Evolutionary conservation across 2,888 invertebrate species (phyloP), one percentile per base, ranked within the genome.

Genomic region (Drosophila birchii): DNA sequence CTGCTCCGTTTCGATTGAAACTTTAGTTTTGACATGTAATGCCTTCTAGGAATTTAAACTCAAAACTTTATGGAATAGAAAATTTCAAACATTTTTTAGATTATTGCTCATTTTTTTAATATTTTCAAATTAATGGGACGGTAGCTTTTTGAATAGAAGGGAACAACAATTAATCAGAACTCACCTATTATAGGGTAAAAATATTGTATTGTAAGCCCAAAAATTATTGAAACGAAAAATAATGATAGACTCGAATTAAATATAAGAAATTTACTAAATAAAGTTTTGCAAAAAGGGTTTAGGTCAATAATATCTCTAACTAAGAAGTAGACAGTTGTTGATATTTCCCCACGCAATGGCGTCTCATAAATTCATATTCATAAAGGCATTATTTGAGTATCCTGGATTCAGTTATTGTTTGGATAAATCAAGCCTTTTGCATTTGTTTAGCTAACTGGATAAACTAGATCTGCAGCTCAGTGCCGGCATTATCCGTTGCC

Each of bases 391-490:
- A 29, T 56, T 39, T 29, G 58, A 11, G n/a, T 8, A 18, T 20
- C 4, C 29, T 32, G 59, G 29, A 39, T 39, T 60, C 20, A 23
- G 20, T 38, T 12, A 38, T 56, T 38, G 39, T 23, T 39, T 57
- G n/a, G 23, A 9, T 16, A 18, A 32, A 41, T 32, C 20, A 16
- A 41, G n/a, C 14, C 32, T 5, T n/a, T 23, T 57, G 58, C 32
- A n/a, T 26, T 41, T 61, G 60, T 23, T 61, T 41, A 34, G n/a
- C 18, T 43, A 60, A 43, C 34, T 9, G 16, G 23, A 11, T 14
- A 32, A 64, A 26, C 29, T 41, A 29, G 45, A 47, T 39, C 64
- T 32, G 39, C 11, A 47, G 36, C 44, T 39, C 11, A n/a, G 20
- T 18, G 45, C 18, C 18, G 12, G 32, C 12, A 18, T 29, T 14